A percentile compares a stretch with the other conserved stretches of the same genome.
Evolutionary conservation across 2,888 invertebrate genomes (phyloP).

Genomic region (Dendrolimus pini): DNA sequence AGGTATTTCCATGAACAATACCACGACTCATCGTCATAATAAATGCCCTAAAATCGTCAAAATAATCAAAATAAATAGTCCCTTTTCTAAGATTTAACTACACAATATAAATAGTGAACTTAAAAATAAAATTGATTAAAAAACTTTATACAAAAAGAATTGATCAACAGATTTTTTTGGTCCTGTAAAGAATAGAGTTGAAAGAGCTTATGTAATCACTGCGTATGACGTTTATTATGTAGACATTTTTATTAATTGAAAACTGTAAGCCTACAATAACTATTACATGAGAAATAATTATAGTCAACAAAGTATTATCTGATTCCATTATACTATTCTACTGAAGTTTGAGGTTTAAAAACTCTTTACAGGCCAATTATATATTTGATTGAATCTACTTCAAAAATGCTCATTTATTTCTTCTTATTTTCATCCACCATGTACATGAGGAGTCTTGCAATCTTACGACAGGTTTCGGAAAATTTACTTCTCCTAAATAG

Average conservation of each 20-base stretch:
- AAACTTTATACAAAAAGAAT: slow-evolving; percentile 61
- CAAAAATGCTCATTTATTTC: too few species aligned
- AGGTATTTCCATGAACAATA: slow-evolving; percentile 6
- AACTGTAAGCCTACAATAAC: slow-evolving; percentile 9
- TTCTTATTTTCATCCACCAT: too few species aligned
- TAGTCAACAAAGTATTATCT: slow-evolving; percentile 9
- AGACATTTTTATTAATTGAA: too few species aligned
- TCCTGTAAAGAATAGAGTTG: slow-evolving; percentile 27
- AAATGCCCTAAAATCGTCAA: slow-evolving; percentile 48
- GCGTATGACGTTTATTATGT: too few species aligned
- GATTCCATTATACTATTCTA: too few species aligned
- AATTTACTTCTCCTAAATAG: too few species aligned
- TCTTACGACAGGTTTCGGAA: too few species aligned
- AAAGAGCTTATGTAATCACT: too few species aligned
- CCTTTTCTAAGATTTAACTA: slow-evolving; percentile 56
- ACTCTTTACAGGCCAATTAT: too few species aligned
- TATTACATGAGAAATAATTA: slow-evolving; percentile 16
- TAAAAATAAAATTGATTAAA: slow-evolving; percentile 35
- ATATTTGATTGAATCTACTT: too few species aligned
- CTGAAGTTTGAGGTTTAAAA: too few species aligned
- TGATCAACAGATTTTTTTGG: slow-evolving; percentile 29
- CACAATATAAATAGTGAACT: slow-evolving; percentile 62
- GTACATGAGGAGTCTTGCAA: too few species aligned
- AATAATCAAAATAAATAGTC: slow-evolving; percentile 63
- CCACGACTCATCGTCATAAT: slow-evolving; percentile 39